Evolutionary conservation across 2,797 vertebrate species (phyloP).

Genomic region (Cossypha caffra): DNA sequence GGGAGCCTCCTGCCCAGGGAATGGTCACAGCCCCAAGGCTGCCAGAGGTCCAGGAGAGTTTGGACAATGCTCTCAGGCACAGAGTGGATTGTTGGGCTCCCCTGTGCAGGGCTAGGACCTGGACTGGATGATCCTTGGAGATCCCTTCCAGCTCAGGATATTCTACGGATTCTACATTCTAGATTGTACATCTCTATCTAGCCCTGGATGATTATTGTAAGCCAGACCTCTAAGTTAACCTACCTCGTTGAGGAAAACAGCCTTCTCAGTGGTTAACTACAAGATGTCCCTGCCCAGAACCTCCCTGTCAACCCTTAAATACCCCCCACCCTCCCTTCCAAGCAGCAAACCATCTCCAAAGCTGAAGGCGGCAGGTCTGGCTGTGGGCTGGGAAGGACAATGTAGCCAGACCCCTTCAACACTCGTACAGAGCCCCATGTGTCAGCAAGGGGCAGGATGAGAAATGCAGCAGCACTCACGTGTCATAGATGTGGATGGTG

Average conservation of each 20-base stretch:
- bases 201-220: neutral
- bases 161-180: neutral
- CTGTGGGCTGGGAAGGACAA: neutral
- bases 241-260: neutral
- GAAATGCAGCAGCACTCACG: constrained; percentile 76
- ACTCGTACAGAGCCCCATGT: neutral
- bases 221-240: neutral
- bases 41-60: neutral
- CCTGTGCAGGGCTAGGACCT: neutral
- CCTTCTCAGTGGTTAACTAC: rapidly evolving
- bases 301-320: neutral
- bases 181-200: neutral
- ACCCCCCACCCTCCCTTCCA: neutral
- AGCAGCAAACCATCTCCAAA: neutral
- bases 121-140: neutral
- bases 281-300: neutral
- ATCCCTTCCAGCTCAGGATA: neutral
- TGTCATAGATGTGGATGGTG: constrained; percentile 91
- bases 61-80: neutral
- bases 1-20: neutral
- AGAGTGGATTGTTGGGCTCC: neutral
- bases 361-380: neutral
- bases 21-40: neutral
- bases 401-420: rapidly evolving
- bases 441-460: neutral